Percentiles rank a stretch among this genome's conserved stretches.
phyloP scores from a whole-genome alignment of 2,797 vertebrate species.

The Darevskia nairensis region DNA sequence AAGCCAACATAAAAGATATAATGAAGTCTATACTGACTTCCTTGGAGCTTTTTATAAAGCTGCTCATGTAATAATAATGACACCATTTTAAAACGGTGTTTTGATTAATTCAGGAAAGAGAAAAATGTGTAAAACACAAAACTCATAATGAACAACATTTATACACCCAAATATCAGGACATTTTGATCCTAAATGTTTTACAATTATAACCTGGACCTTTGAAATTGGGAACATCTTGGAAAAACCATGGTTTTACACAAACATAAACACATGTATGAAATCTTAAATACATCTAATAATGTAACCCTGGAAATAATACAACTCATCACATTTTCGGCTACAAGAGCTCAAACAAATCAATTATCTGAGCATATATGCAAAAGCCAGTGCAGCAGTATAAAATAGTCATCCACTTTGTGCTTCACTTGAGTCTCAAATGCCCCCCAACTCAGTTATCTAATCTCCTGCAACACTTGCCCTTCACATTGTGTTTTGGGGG shows the following conservation, averaged over 20 bases:
- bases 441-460: neutral
- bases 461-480: neutral
- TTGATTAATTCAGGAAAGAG: conserved; percentile 12
- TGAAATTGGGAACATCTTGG: neutral
- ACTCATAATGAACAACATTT: neutral
- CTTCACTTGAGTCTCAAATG: neutral
- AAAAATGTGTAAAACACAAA: conserved; percentile 4
- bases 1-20: conserved; percentile 62
- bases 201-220: neutral
- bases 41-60: conserved; percentile 67
- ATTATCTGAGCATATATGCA: neutral
- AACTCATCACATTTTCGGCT: neutral
- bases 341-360: neutral
- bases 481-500: neutral
- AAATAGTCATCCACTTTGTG: neutral
- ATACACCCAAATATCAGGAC: neutral
- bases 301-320: neutral
- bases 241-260: neutral
- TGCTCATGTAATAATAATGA: conserved; percentile 58
- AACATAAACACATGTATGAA: neutral
- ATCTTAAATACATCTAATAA: neutral
- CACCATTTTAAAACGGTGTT: conserved; percentile 42
- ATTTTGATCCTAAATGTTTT: neutral
- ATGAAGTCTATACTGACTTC: conserved; percentile 54
- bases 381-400: neutral